A percentile compares a stretch with the other conserved stretches of the same genome.
These are phyloP conservation scores for Phorcus lineatus DNA, from an alignment of 2,888 invertebrate genomes.

Conservation along the genomic window DNA sequence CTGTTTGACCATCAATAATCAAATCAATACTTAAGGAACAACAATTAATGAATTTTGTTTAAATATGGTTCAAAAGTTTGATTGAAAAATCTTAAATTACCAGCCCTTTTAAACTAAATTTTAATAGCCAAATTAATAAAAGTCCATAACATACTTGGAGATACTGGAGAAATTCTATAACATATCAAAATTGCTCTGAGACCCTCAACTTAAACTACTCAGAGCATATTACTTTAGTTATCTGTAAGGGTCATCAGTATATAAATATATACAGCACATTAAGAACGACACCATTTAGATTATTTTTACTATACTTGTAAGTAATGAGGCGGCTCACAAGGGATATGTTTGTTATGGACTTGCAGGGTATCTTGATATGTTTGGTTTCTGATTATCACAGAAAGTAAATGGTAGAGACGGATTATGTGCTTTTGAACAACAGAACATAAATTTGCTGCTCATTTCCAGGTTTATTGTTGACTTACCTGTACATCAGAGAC, in stretches of 20 bases:
- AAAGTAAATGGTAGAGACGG: background rate
- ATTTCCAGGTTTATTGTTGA: background rate
- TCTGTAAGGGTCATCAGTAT: background rate
- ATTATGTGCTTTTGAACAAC: background rate
- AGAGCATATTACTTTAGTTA: background rate
- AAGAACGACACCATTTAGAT: background rate
- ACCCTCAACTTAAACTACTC: background rate
- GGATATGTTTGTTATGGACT: background rate
- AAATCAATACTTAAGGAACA: no score
- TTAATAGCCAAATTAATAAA: no score
- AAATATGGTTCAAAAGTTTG: no score
- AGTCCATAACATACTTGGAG: no score
- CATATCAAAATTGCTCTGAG: no score
- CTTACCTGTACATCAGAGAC: no score
- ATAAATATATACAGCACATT: constrained; percentile 3
- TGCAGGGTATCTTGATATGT: background rate
- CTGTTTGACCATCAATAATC: no score
- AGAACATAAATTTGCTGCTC: background rate
- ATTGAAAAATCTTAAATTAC: no score
- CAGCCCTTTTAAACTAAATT: no score
- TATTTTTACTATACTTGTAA: background rate
- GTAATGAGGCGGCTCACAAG: background rate
- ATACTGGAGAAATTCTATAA: no score
- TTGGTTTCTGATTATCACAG: background rate
- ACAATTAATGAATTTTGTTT: no score